Base-by-base conservation (phyloP, 2,888 invertebrate species). In the Microctonus hyperodae region DNA sequence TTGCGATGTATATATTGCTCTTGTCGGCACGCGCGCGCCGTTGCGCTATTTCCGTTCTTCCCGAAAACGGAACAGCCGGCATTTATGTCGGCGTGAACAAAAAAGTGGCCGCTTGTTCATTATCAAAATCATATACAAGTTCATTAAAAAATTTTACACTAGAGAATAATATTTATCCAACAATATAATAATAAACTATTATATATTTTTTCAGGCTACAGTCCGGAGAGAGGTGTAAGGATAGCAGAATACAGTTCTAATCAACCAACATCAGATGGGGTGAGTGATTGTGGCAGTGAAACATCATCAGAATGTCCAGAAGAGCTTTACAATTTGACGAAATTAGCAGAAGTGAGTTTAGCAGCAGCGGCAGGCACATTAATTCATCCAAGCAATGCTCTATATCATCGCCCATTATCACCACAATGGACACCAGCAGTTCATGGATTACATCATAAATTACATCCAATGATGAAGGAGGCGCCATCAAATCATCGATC, bases 321-420 rank as follows among this genome's bases (percentile, higher is more conserved):
- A 75, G 91, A 91, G 76, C 86, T 92, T 22, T 92, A 91, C 85
- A 92, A 92, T 80, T 85, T 92, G 63, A 91, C 91, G 50, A 91
- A 92, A 82, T 83, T 92, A 74, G 92, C 92, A 9, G 91, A 92
- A 83, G 91, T 92, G 44, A 89, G 89, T 70, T 80, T 89, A 58
- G 90, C 91, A 1, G 90, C 90, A 0, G 89, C 88, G 0, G 87
- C 87, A 4, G 88, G 87, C 7, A 87, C 87, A 65, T 82, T 88
- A 71, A 85, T 87, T 70, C 86, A 87, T 67, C 85, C 81, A 0
- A 77, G 68, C 62, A 77, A 73, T 68, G 72, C 76, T 6, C 71
- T 79, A 31, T 79, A 79, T 64, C 76, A 81, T 61, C 74, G 76
- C 50, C 74, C 80, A 35, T 50, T 68, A n/a, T 79, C 80, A 9